Percentiles rank a stretch among this genome's conserved stretches.
phyloP scores from a whole-genome alignment of 2,888 invertebrate species.

The Epistrophe eligans region DNA sequence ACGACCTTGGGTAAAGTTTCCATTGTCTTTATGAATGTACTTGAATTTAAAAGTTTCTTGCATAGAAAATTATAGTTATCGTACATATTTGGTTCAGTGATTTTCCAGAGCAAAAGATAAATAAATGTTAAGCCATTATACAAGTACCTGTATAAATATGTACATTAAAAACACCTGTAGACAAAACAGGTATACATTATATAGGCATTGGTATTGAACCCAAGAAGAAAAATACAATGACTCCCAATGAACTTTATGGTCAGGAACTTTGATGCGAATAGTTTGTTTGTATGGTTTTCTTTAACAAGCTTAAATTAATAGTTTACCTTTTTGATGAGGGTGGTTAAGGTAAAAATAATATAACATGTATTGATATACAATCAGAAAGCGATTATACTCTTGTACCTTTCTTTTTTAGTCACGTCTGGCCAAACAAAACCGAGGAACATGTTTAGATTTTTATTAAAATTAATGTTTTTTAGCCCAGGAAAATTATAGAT shows the following conservation, averaged over 20 bases:
- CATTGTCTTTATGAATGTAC: neutral
- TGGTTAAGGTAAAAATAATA: neutral
- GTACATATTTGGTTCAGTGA: constrained; percentile 51
- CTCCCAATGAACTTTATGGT: neutral
- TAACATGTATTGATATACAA: no score
- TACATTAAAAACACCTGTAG: neutral
- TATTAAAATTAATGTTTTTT: no score
- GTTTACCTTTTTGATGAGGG: neutral
- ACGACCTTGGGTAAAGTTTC: neutral
- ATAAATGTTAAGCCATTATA: neutral
- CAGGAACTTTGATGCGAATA: neutral
- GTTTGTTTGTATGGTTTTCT: neutral
- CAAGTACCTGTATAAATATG: neutral
- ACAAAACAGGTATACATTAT: neutral
- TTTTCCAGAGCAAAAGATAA: constrained; percentile 29
- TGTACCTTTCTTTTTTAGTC: no score
- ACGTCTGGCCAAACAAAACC: no score
- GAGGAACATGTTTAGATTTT: no score
- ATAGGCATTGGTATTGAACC: neutral
- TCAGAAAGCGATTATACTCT: no score
- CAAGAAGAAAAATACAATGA: neutral
- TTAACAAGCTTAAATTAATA: neutral
- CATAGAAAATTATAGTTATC: constrained; percentile 61
- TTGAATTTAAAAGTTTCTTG: constrained; percentile 47
- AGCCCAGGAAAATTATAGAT: no score